phyloP scores from a whole-genome alignment of 2,888 invertebrate species.

The Colletes collaris region DNA sequence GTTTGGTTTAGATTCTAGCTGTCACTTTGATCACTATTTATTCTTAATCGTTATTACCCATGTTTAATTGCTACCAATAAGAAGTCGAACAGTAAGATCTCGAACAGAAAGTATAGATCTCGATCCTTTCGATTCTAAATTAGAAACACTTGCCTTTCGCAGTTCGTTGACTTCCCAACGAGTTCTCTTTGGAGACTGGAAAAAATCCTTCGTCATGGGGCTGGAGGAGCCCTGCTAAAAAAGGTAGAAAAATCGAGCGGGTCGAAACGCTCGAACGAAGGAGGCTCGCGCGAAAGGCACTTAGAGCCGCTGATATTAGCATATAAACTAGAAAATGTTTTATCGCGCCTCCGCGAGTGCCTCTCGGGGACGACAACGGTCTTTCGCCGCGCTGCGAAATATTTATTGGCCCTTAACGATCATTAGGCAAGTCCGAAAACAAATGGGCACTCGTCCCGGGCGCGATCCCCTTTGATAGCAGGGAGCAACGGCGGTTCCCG shows the following conservation, averaged over 20 bases:
- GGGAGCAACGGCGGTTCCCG: neutral
- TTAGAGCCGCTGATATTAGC: conserved; percentile 53
- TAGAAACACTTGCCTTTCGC: conserved; percentile 35
- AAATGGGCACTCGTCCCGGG: conserved; percentile 38
- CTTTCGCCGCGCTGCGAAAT: conserved; percentile 42
- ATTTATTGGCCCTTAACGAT: conserved; percentile 63
- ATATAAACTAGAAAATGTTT: conserved; percentile 66
- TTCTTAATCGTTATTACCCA: no score
- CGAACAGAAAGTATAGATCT: neutral
- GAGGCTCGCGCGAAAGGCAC: conserved; percentile 15
- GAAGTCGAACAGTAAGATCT: neutral
- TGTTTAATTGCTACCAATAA: conserved; percentile 5
- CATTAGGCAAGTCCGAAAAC: conserved; percentile 51
- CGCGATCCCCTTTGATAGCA: conserved; percentile 38
- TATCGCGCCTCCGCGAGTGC: conserved; percentile 39
- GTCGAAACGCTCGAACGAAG: conserved; percentile 16
- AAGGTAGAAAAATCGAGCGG: no score
- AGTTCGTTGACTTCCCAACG: conserved; percentile 35
- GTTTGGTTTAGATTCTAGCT: neutral
- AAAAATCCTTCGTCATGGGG: conserved; percentile 15
- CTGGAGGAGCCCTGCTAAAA: neutral
- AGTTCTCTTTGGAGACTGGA: conserved; percentile 28
- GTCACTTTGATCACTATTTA: neutral
- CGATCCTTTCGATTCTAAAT: conserved; percentile 36
- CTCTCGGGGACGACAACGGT: conserved; percentile 8